phyloP scores from a whole-genome alignment of 1,140 invertebrate species.

The Cheumatopsyche charites region DNA sequence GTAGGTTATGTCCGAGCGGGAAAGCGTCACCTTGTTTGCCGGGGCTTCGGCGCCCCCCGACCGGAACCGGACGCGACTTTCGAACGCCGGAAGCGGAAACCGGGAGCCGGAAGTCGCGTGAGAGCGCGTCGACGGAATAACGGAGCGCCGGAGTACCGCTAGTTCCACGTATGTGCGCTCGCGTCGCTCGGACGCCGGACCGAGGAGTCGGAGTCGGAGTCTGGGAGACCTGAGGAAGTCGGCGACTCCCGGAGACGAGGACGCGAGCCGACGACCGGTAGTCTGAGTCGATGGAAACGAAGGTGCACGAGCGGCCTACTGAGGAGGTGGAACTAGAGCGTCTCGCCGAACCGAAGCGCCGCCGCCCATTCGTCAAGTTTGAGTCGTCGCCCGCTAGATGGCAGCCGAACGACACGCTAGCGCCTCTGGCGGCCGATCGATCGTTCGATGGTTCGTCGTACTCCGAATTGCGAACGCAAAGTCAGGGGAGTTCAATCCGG shows the following conservation, averaged over 20 bases:
- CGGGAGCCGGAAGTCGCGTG: no score
- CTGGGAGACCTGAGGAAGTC: not conserved
- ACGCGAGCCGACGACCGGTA: not conserved
- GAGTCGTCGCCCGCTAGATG: not conserved
- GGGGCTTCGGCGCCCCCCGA: no score
- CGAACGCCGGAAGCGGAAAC: no score
- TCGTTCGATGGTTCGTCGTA: no score
- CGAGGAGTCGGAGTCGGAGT: not conserved
- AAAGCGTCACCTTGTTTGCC: not conserved
- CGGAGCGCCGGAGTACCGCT: not conserved
- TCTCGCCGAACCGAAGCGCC: not conserved
- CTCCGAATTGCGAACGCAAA: no score
- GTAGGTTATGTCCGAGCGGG: not conserved
- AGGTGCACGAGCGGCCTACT: not conserved
- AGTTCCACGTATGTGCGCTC: not conserved
- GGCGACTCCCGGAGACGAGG: not conserved
- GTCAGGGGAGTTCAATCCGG: no score
- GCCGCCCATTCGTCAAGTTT: not conserved
- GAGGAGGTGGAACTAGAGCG: constrained; percentile 17
- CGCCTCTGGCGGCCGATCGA: not conserved
- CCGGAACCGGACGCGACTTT: no score
- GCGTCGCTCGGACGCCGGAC: not conserved
- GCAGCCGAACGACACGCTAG: not conserved
- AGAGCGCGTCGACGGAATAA: no score
- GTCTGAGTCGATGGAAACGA: not conserved